A percentile compares a stretch with the other conserved stretches of the same genome.
Conservation (phyloP, 2,113 vertebrate species). For the Strigops habroptila region DNA sequence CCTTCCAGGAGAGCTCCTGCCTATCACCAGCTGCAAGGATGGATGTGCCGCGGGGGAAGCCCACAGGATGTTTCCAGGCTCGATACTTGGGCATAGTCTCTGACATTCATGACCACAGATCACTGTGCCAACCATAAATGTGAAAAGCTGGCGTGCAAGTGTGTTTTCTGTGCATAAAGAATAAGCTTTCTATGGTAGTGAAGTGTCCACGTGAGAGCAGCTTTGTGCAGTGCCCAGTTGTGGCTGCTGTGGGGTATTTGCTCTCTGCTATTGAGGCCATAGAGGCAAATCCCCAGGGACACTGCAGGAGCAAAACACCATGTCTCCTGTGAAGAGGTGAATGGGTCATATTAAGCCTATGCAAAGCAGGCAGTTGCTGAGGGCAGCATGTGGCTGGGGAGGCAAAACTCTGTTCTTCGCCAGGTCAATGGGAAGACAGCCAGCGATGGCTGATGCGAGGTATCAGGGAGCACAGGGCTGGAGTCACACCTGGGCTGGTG, state of each 20-base stretch:
- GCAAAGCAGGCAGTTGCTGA: not conserved
- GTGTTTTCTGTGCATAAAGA: not conserved
- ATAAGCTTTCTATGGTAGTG: not conserved
- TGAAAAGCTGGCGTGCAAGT: rapidly evolving
- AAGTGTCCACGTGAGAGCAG: rapidly evolving
- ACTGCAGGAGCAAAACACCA: not conserved
- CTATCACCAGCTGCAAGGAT: not conserved
- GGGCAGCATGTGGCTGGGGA: not conserved
- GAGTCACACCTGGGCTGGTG: not conserved
- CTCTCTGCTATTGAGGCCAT: not conserved
- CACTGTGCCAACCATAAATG: not conserved
- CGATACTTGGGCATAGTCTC: not conserved
- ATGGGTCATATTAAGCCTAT: not conserved
- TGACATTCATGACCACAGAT: rapidly evolving
- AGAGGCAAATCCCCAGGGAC: not conserved
- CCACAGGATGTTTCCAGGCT: not conserved
- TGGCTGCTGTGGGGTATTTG: not conserved
- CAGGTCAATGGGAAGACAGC: not conserved
- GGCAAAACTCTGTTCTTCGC: rapidly evolving
- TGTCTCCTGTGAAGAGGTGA: not conserved
- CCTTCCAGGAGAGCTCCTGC: not conserved
- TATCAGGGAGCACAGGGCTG: not conserved
- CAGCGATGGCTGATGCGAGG: not conserved
- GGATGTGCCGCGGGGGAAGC: rapidly evolving
- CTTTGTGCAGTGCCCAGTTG: rapidly evolving